Conservation (phyloP, 2,797 vertebrate species). For the Callimico goeldii region DNA sequence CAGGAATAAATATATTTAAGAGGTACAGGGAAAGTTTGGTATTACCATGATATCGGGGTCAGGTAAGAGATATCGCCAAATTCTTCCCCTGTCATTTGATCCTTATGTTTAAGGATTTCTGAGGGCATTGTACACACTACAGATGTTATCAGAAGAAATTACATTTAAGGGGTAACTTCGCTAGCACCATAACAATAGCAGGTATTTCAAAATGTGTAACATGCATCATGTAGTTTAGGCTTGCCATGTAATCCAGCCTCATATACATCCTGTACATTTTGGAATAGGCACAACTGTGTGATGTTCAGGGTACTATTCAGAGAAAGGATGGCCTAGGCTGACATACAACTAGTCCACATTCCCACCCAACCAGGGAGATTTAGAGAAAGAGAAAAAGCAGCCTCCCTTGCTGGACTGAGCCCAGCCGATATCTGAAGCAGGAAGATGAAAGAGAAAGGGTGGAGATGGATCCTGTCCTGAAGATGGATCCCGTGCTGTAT, state of each 20-base stretch:
- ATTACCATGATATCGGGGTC: background rate
- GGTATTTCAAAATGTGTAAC: no score
- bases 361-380: rapidly evolving
- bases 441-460: background rate
- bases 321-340: background rate
- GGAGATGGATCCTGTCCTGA: no score
- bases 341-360: background rate
- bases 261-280: background rate
- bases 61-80: background rate
- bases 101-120: background rate
- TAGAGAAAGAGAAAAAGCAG: background rate
- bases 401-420: background rate
- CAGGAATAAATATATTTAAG: background rate
- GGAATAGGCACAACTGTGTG: background rate
- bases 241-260: background rate
- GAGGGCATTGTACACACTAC: background rate
- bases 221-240: background rate
- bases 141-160: background rate
- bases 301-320: background rate
- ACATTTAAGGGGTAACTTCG: background rate
- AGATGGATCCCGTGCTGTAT: no score
- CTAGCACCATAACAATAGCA: background rate
- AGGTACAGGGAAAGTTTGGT: background rate
- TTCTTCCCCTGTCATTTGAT: background rate
- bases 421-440: background rate